These are phyloP conservation scores for Apogon hyalosoma DNA, from an alignment of 2,797 vertebrate species.

Conservation along the genomic window DNA sequence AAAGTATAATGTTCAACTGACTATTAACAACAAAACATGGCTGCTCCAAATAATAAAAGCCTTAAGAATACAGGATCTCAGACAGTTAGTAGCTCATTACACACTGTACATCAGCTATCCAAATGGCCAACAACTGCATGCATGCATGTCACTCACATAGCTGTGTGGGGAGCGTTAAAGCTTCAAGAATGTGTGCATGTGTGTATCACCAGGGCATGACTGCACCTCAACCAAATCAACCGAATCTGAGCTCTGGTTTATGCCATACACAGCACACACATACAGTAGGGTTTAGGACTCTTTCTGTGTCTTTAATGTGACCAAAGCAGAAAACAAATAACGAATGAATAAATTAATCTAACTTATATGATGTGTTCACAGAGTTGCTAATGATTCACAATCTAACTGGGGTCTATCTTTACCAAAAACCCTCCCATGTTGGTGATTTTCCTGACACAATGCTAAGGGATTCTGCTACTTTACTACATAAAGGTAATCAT, in stretches of 20 bases:
- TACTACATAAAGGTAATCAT: too few relatives aligned
- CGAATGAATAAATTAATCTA: too few relatives aligned
- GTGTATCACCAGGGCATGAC: constrained; percentile 23
- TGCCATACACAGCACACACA: constrained; percentile 1
- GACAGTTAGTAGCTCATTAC: background rate
- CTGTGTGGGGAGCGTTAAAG: constrained; percentile 7
- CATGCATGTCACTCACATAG: background rate
- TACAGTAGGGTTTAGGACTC: constrained; percentile 4
- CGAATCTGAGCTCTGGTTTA: constrained; percentile 48
- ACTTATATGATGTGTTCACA: too few relatives aligned
- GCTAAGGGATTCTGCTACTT: too few relatives aligned
- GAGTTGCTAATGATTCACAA: too few relatives aligned
- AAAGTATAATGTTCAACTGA: background rate
- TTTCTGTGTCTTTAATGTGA: too few relatives aligned
- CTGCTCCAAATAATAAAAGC: background rate
- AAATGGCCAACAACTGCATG: constrained; percentile 1
- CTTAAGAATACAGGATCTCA: background rate
- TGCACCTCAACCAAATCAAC: constrained; percentile 40
- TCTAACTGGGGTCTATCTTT: too few relatives aligned
- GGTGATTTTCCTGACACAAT: too few relatives aligned
- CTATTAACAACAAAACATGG: background rate
- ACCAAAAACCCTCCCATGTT: too few relatives aligned
- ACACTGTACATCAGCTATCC: background rate
- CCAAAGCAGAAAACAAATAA: too few relatives aligned
- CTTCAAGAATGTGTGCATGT: constrained; percentile 9